Conservation (phyloP, 2,888 invertebrate species). For the Acanthoscelides obtectus region DNA sequence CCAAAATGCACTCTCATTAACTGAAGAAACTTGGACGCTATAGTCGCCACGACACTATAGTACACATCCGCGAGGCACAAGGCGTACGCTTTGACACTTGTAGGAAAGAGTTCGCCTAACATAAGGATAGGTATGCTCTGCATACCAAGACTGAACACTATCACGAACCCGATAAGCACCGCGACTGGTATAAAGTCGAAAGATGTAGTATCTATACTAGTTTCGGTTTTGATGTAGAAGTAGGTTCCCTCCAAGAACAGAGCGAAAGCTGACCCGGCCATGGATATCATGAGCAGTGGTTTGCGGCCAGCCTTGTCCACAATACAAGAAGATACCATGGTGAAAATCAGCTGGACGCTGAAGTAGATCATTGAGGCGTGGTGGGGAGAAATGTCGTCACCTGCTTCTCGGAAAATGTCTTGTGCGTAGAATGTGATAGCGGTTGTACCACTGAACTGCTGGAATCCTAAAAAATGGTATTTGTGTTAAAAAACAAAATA, state of each 20-base stretch:
- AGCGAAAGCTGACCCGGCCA: constrained; percentile 45
- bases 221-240: constrained; percentile 46
- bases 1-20: constrained; percentile 54
- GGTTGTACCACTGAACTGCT: constrained; percentile 54
- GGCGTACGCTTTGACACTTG: constrained; percentile 54
- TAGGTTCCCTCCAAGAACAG: constrained; percentile 47
- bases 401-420: constrained; percentile 45
- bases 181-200: constrained; percentile 47
- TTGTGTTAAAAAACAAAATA: no score
- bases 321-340: constrained; percentile 53
- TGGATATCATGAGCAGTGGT: constrained; percentile 51
- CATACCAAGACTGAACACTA: constrained; percentile 52
- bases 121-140: constrained; percentile 52
- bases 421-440: constrained; percentile 61
- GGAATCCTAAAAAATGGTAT: constrained; percentile 42
- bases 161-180: constrained; percentile 48
- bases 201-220: constrained; percentile 37
- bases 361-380: constrained; percentile 38
- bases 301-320: constrained; percentile 56
- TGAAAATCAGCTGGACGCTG: constrained; percentile 55
- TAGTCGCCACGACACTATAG: constrained; percentile 48
- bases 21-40: constrained; percentile 50
- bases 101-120: constrained; percentile 53
- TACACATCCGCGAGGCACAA: constrained; percentile 53
- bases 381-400: constrained; percentile 44